Evolutionary conservation across 2,797 vertebrate species (phyloP), one percentile per base, ranked within the genome.

Genomic region (Pseudocheirus occidentalis): DNA sequence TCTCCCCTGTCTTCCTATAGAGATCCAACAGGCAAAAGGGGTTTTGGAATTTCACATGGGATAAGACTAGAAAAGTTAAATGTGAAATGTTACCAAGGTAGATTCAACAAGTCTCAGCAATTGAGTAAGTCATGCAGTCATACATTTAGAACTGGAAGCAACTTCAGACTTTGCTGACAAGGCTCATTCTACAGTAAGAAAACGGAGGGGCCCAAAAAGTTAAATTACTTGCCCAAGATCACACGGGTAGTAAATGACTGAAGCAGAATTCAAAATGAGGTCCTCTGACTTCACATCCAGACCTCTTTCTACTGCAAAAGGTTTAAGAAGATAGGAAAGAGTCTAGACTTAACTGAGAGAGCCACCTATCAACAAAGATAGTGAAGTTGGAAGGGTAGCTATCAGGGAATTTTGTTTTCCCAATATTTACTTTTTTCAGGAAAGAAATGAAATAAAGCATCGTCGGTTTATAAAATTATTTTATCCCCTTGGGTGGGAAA

Each of bases 391-490:
- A 87, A 87, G 21, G 40, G 40, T 87, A 27, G 40, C 46, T 27
- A 87, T 87, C 24, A 87, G 55, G 93, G 40, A 73, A 90, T 55
- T 55, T 92, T 55, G 3, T 29, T 52, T 90, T 91, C 55, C 34
- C n/a, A 56, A 10, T 31, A 55, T 81, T 34, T 87, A 92, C 93
- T 93, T 94, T 93, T 92, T 90, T 34, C 24, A 59, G 92, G 94
- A 90, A 31, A 1, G 90, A n/a, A 2, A 87, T 81, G 2, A 81
- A 40, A 54, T 24, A 50, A 93, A 93, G 1, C 0, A 10, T 92
- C 89, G 46, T 46, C 91, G 90, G 16, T 58, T 89, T 73, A 92
- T 14, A 73, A 93, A 92, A 95, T 24, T 81, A 57, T 14, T 66
- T 58, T 1, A 16, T 5, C 56, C 14, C 57, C 55, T 90, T 91